Base-by-base conservation (phyloP, 2,888 invertebrate species). In the Nineta flava region DNA sequence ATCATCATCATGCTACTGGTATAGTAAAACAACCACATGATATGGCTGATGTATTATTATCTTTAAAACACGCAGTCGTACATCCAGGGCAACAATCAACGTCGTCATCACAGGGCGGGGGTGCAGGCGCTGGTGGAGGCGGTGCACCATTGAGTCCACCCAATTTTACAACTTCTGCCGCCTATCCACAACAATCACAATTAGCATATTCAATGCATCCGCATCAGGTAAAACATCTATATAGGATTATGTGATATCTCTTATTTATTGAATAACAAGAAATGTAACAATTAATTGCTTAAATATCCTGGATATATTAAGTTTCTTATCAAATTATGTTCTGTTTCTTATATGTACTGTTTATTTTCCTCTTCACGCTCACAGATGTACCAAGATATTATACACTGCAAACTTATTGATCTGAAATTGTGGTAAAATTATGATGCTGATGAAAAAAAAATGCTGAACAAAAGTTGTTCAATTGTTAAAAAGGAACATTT, bases 11-110 rank as follows among this genome's bases (percentile, higher is more conserved):
- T 13, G 38, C 6, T 21, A 13, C 26, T 44, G 13, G n/a, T 44
- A 9, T 68, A 53, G 76, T 76, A 53, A 73, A 73, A 54, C 72
- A 76, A 50, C 76, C 79, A 55, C 68, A 79, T 59, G 87, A 87
- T 60, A 83, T 88, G 59, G 87, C 90, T n/a, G 90, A 91, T 67
- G 90, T 90, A 54, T 75, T 92, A 44, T 73, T 91, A 60, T 87
- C 88, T 0, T 70, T 91, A 58, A 91, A 91, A 64, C 87, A 90
- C 64, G 87, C 88, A 42, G 87, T 90, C 51, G 85, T 88, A 38
- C 87, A 87, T 65, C 84, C 87, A 10, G 83, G 80, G 56, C 73
- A 71, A 63, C 65, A 60, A 61, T 68, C 47, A 62, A 9, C 21
- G 5, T 9, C 38, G 9, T 38, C 38, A 15, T 7, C 4, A 26